phyloP scores from a whole-genome alignment of 2,888 invertebrate species.

The Macrophya annulata region DNA sequence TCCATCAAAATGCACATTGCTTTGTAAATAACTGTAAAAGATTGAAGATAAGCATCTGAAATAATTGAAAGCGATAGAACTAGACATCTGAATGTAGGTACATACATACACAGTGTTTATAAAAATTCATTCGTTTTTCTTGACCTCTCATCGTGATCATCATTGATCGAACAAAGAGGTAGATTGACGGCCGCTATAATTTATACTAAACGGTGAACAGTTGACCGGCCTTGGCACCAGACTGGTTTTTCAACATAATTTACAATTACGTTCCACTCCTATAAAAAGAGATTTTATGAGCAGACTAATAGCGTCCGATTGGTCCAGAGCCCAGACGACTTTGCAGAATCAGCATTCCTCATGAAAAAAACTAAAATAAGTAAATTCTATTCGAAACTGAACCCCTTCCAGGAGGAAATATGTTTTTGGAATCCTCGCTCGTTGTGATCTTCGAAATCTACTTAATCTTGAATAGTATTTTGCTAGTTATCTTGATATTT shows the following conservation, averaged over 20 bases:
- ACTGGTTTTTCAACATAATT: constrained; percentile 23
- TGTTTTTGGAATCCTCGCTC: neutral
- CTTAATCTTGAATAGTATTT: neutral
- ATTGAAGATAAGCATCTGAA: no score
- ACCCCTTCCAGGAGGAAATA: neutral
- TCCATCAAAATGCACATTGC: no score
- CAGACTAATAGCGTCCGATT: neutral
- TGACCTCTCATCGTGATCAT: neutral
- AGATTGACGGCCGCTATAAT: neutral
- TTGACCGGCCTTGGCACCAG: neutral
- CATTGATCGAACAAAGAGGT: neutral
- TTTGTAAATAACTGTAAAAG: no score
- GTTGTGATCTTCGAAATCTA: neutral
- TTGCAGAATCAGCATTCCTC: neutral
- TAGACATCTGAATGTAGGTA: no score
- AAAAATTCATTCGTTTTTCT: neutral
- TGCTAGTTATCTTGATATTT: neutral
- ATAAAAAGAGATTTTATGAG: neutral
- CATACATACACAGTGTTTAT: no score
- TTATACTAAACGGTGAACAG: neutral
- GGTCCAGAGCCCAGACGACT: constrained; percentile 1
- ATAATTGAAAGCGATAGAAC: no score
- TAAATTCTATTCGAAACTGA: neutral
- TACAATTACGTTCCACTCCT: neutral
- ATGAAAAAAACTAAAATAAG: neutral